phyloP scores from a whole-genome alignment of 2,113 vertebrate species.

The Marmota flaviventris region DNA sequence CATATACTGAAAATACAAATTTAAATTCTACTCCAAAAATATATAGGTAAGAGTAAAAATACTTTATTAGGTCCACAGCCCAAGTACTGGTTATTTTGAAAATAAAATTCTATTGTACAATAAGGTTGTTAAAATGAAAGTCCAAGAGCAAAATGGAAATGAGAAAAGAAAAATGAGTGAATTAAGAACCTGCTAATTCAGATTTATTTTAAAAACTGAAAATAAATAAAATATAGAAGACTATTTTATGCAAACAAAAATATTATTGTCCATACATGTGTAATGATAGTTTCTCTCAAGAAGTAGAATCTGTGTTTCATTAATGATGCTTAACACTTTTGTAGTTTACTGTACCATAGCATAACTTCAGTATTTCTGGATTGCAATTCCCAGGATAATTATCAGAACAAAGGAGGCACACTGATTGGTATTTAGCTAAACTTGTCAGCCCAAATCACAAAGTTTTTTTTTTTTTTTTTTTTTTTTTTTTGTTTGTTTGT shows the following conservation, averaged over 20 bases:
- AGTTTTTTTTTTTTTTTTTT: too few relatives aligned
- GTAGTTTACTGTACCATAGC: background rate
- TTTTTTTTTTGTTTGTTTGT: too few relatives aligned
- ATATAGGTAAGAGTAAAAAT: background rate
- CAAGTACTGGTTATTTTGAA: conserved; percentile 44
- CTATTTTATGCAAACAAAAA: background rate
- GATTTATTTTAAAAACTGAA: conserved; percentile 39
- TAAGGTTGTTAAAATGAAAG: conserved; percentile 25
- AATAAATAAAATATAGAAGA: background rate
- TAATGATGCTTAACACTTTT: background rate
- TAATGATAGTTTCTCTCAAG: background rate
- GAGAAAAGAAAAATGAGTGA: conserved; percentile 13
- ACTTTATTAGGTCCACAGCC: background rate
- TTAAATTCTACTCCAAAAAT: conserved; percentile 18
- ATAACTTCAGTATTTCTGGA: background rate
- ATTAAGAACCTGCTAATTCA: background rate
- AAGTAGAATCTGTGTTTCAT: background rate
- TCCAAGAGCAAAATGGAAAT: background rate
- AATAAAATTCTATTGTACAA: background rate
- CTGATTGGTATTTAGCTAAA: background rate
- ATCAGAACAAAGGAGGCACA: background rate
- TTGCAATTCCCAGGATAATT: background rate
- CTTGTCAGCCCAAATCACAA: background rate
- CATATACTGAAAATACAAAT: conserved; percentile 1
- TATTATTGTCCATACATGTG: background rate